phyloP scores from a whole-genome alignment of 2,113 vertebrate species.

The Lathamus discolor region DNA sequence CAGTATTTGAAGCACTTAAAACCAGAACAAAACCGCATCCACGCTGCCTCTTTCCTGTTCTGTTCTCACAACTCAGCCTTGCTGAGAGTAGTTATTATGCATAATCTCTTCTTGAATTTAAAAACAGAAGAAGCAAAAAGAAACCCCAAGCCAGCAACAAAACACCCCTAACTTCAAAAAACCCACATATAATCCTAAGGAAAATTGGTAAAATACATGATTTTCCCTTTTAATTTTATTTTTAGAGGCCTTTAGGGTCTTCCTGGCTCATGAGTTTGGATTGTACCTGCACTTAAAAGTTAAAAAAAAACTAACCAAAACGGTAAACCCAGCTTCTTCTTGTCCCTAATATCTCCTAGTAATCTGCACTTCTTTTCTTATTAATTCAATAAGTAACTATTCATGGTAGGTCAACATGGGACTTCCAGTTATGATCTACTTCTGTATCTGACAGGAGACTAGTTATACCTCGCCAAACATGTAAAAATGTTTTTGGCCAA shows the following conservation, averaged over 20 bases:
- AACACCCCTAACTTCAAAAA: neutral
- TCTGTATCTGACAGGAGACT: neutral
- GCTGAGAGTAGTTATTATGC: neutral
- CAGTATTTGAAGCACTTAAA: neutral
- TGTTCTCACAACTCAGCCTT: neutral
- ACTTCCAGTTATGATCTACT: neutral
- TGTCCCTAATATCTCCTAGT: neutral
- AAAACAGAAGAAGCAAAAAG: neutral
- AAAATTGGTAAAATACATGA: neutral
- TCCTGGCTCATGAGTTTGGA: neutral
- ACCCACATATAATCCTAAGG: neutral
- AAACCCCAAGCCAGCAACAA: neutral
- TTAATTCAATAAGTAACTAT: neutral
- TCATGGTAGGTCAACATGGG: neutral
- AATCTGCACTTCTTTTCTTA: neutral
- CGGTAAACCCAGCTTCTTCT: neutral
- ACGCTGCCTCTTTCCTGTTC: neutral
- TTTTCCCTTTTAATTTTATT: neutral
- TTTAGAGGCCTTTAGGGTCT: neutral
- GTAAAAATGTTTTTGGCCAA: constrained; percentile 50
- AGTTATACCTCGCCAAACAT: neutral
- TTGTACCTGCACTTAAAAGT: neutral
- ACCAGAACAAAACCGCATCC: neutral
- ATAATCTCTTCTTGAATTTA: constrained; percentile 1
- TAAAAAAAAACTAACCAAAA: neutral